These are phyloP conservation scores for Petrolisthes cinctipes DNA, from an alignment of 2,888 invertebrate species.

Conservation along the genomic window DNA sequence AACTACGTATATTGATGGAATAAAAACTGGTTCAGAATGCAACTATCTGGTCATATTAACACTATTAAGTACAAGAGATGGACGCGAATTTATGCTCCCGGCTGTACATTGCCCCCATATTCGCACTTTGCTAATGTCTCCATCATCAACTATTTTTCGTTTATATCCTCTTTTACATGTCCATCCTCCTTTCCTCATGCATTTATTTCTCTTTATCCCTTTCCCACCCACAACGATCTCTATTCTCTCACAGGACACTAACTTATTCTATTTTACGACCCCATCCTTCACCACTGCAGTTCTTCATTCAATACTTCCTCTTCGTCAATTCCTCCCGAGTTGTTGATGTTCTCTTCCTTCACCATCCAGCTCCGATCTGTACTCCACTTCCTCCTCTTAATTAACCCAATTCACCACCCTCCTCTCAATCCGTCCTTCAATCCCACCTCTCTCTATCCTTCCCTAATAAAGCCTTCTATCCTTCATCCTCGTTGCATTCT, in stretches of 20 bases:
- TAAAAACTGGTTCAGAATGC: too few species aligned
- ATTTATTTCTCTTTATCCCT: background rate
- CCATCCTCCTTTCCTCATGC: background rate
- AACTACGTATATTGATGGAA: too few species aligned
- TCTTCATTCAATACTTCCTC: background rate
- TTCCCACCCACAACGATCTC: background rate
- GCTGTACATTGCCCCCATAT: too few species aligned
- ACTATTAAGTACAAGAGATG: too few species aligned
- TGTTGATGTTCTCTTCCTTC: background rate
- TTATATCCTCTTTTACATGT: too few species aligned
- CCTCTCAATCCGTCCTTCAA: background rate
- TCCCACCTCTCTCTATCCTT: background rate
- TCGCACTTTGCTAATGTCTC: too few species aligned
- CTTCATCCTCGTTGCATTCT: background rate
- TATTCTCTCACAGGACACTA: background rate
- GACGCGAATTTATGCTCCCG: too few species aligned
- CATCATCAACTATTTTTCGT: too few species aligned
- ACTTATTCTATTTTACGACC: too few species aligned
- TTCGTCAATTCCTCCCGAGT: background rate
- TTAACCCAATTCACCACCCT: background rate
- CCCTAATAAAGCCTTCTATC: background rate
- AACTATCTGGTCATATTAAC: too few species aligned
- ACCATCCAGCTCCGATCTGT: background rate
- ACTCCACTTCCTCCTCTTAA: background rate
- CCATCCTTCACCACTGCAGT: too few species aligned